These are phyloP conservation scores for Sebastes kiyomatsui DNA, from an alignment of 2,797 vertebrate species.

Conservation along the genomic window DNA sequence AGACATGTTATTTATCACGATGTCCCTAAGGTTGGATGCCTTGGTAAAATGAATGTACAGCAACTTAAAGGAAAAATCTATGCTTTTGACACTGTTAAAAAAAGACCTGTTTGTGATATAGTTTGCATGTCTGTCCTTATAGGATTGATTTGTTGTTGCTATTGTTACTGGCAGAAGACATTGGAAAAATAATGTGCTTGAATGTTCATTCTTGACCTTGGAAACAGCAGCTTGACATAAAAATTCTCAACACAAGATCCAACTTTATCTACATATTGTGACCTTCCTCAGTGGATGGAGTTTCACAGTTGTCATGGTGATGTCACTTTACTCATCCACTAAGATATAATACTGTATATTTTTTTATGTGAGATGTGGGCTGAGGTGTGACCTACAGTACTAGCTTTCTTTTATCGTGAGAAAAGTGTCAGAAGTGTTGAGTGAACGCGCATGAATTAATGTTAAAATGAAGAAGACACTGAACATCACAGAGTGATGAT, in stretches of 20 bases:
- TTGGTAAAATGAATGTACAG: constrained; percentile 17
- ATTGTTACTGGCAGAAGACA: neutral
- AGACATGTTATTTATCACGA: constrained; percentile 42
- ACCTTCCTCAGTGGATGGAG: neutral
- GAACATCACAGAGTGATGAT: neutral
- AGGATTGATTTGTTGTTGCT: neutral
- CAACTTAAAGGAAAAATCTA: neutral
- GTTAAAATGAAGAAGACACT: neutral
- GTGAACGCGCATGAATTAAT: neutral
- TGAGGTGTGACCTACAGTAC: neutral
- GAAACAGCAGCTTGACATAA: neutral
- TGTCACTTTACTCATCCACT: neutral
- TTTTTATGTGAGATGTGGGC: neutral
- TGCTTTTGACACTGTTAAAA: neutral
- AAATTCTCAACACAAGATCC: neutral
- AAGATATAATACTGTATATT: neutral
- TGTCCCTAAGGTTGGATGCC: constrained; percentile 3
- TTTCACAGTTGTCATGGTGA: neutral
- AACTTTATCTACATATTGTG: neutral
- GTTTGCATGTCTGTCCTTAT: neutral
- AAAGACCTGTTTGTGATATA: neutral
- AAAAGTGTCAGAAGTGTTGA: neutral
- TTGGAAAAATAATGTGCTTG: neutral
- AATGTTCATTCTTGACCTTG: neutral
- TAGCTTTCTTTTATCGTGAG: neutral